Conservation (phyloP, 2,797 vertebrate species). For the Lutjanus argentimaculatus region DNA sequence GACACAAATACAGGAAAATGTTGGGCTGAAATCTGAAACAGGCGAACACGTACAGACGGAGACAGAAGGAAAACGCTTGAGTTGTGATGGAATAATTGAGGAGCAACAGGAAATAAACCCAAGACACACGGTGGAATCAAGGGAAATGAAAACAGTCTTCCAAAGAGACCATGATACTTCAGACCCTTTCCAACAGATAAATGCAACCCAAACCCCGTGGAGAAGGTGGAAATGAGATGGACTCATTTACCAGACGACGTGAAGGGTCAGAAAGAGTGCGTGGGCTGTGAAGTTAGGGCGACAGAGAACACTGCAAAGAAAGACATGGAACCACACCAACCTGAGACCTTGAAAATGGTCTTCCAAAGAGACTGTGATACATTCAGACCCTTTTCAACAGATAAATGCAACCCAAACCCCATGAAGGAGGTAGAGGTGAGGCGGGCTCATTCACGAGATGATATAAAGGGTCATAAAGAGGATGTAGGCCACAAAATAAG, state of each 20-base stretch:
- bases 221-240: constrained; percentile 44
- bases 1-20: constrained; percentile 21
- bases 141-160: constrained; percentile 14
- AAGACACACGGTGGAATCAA: constrained; percentile 27
- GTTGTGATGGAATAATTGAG: constrained; percentile 21
- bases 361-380: constrained; percentile 20
- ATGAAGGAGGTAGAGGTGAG: constrained; percentile 32
- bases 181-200: constrained; percentile 37
- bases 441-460: constrained; percentile 31
- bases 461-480: constrained; percentile 44
- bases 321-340: constrained; percentile 28
- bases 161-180: constrained; percentile 18
- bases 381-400: constrained; percentile 24
- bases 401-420: constrained; percentile 26
- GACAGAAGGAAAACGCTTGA: constrained; percentile 19
- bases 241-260: constrained; percentile 19
- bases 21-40: constrained; percentile 17
- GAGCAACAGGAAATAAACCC: constrained; percentile 39
- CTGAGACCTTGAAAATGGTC: background rate
- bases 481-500: constrained; percentile 23
- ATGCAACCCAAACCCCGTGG: constrained; percentile 1
- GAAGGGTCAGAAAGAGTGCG: constrained; percentile 45
- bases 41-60: constrained; percentile 22
- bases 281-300: constrained; percentile 7
- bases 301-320: constrained; percentile 30